phyloP scores from a whole-genome alignment of 1,140 invertebrate genomes.

The Drosophila aff. region DNA sequence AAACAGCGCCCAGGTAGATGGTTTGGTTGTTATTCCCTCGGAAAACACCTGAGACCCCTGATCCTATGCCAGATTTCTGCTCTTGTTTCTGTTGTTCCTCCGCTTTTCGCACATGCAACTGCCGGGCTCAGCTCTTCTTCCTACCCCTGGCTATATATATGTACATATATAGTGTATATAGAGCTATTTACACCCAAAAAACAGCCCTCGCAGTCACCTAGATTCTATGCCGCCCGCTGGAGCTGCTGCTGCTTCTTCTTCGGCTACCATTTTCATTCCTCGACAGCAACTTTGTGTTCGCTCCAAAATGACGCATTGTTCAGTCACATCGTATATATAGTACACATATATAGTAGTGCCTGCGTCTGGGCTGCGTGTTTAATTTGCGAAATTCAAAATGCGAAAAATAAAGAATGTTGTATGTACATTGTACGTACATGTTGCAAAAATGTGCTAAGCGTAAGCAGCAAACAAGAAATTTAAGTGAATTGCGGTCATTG shows the following conservation, averaged over 20 bases:
- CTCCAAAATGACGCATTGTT: slow-evolving; percentile 77
- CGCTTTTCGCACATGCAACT: slow-evolving; percentile 60
- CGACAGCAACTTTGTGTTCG: slow-evolving; percentile 55
- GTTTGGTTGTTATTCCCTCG: slow-evolving; percentile 12
- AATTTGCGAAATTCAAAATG: slow-evolving; percentile 73
- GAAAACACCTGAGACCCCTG: slow-evolving; percentile 21
- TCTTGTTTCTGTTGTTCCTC: slow-evolving; percentile 30
- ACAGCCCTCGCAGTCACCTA: slow-evolving; percentile 66
- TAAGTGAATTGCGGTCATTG: slow-evolving; percentile 77
- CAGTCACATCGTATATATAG: slow-evolving; percentile 16
- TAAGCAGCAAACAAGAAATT: slow-evolving; percentile 56
- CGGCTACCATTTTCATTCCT: slow-evolving; percentile 49
- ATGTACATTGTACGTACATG: slow-evolving; percentile 35
- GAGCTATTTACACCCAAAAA: slow-evolving; percentile 29
- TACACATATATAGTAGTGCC: slow-evolving; percentile 1
- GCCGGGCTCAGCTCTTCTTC: slow-evolving; percentile 46
- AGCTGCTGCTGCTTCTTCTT: not conserved
- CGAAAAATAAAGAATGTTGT: slow-evolving; percentile 50
- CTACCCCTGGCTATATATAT: slow-evolving; percentile 2
- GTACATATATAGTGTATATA: not conserved
- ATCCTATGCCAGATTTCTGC: slow-evolving; percentile 31
- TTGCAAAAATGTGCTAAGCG: slow-evolving; percentile 52
- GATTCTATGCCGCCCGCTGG: slow-evolving; percentile 44
- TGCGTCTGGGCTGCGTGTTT: slow-evolving; percentile 64
- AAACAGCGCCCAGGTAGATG: slow-evolving; percentile 47